phyloP scores from a whole-genome alignment of 2,797 vertebrate species.

The Rhincodon typus region DNA sequence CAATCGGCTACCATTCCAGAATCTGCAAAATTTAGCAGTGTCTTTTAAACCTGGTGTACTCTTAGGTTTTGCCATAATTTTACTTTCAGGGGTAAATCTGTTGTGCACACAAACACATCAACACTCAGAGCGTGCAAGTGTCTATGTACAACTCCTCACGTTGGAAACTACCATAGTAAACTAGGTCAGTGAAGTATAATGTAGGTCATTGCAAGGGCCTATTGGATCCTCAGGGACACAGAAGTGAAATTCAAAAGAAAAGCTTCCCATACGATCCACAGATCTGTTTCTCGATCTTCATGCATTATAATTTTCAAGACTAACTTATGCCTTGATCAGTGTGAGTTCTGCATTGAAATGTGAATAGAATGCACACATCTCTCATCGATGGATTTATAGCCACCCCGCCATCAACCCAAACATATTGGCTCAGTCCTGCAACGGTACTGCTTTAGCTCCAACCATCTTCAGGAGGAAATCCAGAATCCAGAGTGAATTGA shows the following conservation, averaged over 20 bases:
- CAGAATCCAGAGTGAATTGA: neutral
- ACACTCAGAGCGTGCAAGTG: neutral
- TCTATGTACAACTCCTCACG: neutral
- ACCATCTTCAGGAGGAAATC: neutral
- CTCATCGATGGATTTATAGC: neutral
- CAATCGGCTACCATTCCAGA: too few relatives aligned
- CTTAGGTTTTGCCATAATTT: neutral
- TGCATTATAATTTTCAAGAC: neutral
- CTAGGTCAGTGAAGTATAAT: neutral
- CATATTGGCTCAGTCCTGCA: neutral
- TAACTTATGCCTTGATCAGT: neutral
- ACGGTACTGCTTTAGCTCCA: neutral
- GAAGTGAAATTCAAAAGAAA: neutral
- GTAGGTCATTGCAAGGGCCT: neutral
- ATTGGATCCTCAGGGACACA: neutral
- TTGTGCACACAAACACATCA: neutral
- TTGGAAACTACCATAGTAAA: neutral
- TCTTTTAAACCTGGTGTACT: neutral
- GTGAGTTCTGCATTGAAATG: neutral
- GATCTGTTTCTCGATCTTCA: neutral
- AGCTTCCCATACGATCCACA: neutral
- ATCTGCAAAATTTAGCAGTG: neutral
- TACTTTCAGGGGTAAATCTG: neutral
- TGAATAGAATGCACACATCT: neutral
- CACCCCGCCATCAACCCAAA: neutral